Conservation (phyloP, 2,797 vertebrate species). For the Syngnathus acus region DNA sequence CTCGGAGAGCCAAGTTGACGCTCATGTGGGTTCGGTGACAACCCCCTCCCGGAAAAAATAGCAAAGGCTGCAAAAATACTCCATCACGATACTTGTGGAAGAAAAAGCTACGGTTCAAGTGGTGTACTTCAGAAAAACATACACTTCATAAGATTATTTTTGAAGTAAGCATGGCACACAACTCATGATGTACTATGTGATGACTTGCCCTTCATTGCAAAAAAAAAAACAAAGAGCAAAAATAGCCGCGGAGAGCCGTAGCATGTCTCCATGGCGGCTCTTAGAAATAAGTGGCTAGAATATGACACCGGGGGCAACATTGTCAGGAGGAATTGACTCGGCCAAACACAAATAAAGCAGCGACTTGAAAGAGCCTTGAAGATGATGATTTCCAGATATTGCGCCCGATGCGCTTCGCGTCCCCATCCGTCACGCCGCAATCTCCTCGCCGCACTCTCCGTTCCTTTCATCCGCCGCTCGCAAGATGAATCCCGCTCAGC, state of each 20-base stretch:
- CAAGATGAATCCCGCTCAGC: slow-evolving; percentile 50
- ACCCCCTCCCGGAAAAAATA: background rate
- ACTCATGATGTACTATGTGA: background rate
- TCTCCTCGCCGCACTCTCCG: slow-evolving; percentile 25
- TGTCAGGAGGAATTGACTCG: slow-evolving; percentile 39
- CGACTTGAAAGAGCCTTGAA: slow-evolving; percentile 23
- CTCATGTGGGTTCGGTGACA: background rate
- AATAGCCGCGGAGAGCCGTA: background rate
- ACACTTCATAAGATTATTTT: too few relatives aligned
- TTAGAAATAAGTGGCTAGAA: slow-evolving; percentile 18
- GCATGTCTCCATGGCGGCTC: slow-evolving; percentile 10
- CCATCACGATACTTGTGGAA: background rate
- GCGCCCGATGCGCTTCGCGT: slow-evolving; percentile 24
- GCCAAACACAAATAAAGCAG: slow-evolving; percentile 19
- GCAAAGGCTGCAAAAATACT: background rate
- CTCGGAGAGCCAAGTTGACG: background rate
- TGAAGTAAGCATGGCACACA: too few relatives aligned
- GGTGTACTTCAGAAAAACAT: background rate
- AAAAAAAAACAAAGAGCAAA: background rate
- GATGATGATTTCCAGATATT: slow-evolving; percentile 38
- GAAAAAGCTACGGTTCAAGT: background rate
- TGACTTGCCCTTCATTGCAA: background rate
- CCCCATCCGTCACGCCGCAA: slow-evolving; percentile 48
- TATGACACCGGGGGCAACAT: slow-evolving; percentile 24
- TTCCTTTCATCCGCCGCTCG: slow-evolving; percentile 47